Evolutionary conservation across 2,113 vertebrate species (phyloP), one percentile per base, ranked within the genome.

Genomic region (Pitta sordida): DNA sequence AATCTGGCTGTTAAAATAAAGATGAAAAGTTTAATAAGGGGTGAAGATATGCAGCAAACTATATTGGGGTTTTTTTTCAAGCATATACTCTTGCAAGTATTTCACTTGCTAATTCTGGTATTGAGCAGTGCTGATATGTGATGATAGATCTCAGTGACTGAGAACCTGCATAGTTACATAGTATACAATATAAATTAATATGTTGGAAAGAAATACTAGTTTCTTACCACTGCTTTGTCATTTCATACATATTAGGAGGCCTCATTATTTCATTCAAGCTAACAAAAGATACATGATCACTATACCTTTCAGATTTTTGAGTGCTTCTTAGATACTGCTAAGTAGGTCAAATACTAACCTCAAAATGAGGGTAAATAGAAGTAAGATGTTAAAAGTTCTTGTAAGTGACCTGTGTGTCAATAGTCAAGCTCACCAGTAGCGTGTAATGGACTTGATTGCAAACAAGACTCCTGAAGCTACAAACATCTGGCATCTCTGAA

Each of bases 11-110:
- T 83, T 79, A 56, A 87, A 82, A 87, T 82, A 52, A 60, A 44
- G 46, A 83, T 32, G 41, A 88, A 39, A 36, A 65, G 17, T 65
- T 71, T 77, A 74, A 18, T 59, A 39, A 77, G 21, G 12, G 27
- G 5, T 39, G 34, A 74, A 85, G 17, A 76, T 6, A 23, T 11
- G 19, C 32, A 69, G 13, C 14, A 79, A n/a, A n/a, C 24, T 23
- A 44, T 27, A 9, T 30, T 26, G 2, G 0, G 0, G 39, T 41
- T 23, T 44, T 48, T 64, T 60, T 79, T 52, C 3, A 30, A 8
- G 13, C 1, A 0, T 37, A 3, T 75, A 19, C 5, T 78, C 19
- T 46, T 83, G 8, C 36, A 59, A 83, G 17, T 64, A 63, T 75
- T 86, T 88, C 4, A 32, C 13, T 46, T 79, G 7, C 27, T 58